A percentile compares a stretch with the other conserved stretches of the same genome.
Evolutionary conservation across 2,797 vertebrate species (phyloP).

Genomic region (Phoeniculus purpureus): DNA sequence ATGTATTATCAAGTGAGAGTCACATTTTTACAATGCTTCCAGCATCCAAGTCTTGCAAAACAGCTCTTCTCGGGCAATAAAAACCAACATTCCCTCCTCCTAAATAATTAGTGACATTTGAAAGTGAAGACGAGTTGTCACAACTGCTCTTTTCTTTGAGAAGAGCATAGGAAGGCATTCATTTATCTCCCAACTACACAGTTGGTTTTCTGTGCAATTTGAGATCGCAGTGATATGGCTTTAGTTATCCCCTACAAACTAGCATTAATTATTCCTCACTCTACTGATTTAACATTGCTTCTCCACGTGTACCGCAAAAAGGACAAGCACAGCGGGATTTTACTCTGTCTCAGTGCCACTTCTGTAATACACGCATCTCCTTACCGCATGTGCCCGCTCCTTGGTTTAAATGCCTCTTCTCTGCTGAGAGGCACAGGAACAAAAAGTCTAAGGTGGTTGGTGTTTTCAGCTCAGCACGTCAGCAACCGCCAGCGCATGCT

Average conservation of each 20-base stretch:
- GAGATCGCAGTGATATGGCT: slow-evolving; percentile 41
- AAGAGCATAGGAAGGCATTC: neutral
- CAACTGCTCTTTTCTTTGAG: slow-evolving; percentile 25
- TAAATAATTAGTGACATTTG: slow-evolving; percentile 59
- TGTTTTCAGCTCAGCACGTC: neutral
- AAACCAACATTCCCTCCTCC: slow-evolving; percentile 17
- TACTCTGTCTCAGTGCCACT: slow-evolving; percentile 42
- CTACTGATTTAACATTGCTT: slow-evolving; percentile 62
- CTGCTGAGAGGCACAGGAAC: neutral
- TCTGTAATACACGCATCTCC: neutral
- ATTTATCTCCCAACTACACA: slow-evolving; percentile 30
- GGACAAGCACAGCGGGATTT: slow-evolving; percentile 72
- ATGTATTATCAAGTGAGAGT: slow-evolving; percentile 27
- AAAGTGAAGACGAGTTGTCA: slow-evolving; percentile 34
- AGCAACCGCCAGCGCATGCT: neutral
- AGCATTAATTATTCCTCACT: slow-evolving; percentile 69
- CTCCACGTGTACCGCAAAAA: slow-evolving; percentile 64
- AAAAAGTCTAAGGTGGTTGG: neutral
- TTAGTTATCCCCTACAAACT: slow-evolving; percentile 63
- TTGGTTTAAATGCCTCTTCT: slow-evolving; percentile 37
- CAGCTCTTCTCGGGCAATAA: neutral
- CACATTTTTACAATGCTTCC: slow-evolving; percentile 9
- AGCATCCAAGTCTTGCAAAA: slow-evolving; percentile 17
- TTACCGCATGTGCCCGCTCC: neutral
- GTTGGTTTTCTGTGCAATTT: slow-evolving; percentile 47